Evolutionary conservation across 2,797 vertebrate species (phyloP), one percentile per base, ranked within the genome.

Genomic region (Bradypus variegatus): DNA sequence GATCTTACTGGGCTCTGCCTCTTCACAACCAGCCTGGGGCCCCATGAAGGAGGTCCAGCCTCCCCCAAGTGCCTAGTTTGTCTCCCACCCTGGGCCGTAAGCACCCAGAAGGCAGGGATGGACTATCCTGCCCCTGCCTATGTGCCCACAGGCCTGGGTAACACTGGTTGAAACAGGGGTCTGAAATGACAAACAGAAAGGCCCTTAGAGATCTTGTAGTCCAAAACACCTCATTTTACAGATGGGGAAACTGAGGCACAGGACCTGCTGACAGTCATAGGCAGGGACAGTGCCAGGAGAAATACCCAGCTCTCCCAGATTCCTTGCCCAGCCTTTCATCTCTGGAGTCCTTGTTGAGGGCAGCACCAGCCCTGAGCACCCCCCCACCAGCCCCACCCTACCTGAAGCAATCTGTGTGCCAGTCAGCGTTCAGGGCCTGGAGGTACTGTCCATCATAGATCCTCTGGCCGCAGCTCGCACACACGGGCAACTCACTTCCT

Each of bases 391-490:
- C 38, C 29, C 25, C 0, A 2, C 33, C 96, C 96, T 96, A 99
- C 99, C 99, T 98, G 98, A 99, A 99, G 97, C 99, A 99, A 97
- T 98, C 96, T 0, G 98, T 96, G 81, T 99, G 99, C 99, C 99
- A 99, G 97, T 99, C 98, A 0, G 97, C 97, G 86, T 96, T 98
- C 96, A 99, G 98, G 11, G 99, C 99, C 98, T 99, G 99, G 93
- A 99, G 98, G 96, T 99, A 99, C 97, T 99, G 99, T 92, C 98
- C 98, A n/a, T 99, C 99, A 67, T 98, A 99, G 97, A 99, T 99
- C 96, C 97, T 98, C 96, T 98, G 98, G 97, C 98, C 97, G 55
- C 99, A 99, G 97, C 98, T 98, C 3, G 98, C 98, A 97, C 99
- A 99, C 97, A 98, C 96, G 31, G 99, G 99, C 98, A 99, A 97